These are phyloP conservation scores for Thamnaconus septentrionalis DNA, from an alignment of 2,113 vertebrate species.

Conservation along the genomic window DNA sequence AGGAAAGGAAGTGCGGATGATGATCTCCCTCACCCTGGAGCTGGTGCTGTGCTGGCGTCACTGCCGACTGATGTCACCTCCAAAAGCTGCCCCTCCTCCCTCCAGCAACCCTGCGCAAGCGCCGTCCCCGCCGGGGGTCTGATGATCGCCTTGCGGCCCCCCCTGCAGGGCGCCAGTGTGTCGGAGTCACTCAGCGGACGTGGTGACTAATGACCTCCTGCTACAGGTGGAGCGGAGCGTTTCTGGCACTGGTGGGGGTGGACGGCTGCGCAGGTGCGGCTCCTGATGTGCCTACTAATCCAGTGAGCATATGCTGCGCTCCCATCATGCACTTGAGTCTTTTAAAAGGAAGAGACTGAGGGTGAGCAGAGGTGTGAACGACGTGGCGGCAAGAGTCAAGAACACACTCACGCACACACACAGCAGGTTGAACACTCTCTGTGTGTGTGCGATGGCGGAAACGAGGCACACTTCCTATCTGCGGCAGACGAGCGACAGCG, in stretches of 20 bases:
- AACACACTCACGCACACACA: constrained; percentile 4
- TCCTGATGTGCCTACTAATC: constrained; percentile 21
- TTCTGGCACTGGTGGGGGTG: too few relatives aligned
- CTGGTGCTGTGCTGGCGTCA: constrained; percentile 54
- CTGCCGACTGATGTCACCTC: constrained; percentile 54
- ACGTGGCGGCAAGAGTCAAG: constrained; percentile 9
- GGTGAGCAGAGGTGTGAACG: constrained; percentile 16
- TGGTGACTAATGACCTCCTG: constrained; percentile 37
- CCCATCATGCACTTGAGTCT: too few relatives aligned
- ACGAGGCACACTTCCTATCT: too few relatives aligned
- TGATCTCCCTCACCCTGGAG: constrained; percentile 29
- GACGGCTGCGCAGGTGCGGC: constrained; percentile 9
- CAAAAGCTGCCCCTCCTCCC: constrained; percentile 24
- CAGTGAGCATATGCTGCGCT: constrained; percentile 20
- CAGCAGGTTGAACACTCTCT: constrained; percentile 4
- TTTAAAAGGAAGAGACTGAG: not conserved
- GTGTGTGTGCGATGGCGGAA: not conserved
- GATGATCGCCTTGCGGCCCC: constrained; percentile 11
- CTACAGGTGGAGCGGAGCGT: not conserved
- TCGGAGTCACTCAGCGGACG: not conserved
- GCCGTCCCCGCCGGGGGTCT: constrained; percentile 32
- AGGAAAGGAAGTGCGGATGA: constrained; percentile 23
- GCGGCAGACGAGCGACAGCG: too few relatives aligned
- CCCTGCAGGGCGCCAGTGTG: constrained; percentile 9
- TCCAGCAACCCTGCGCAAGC: constrained; percentile 15